Conservation (phyloP, 2,113 vertebrate species). For the Coracopsis vasa region DNA sequence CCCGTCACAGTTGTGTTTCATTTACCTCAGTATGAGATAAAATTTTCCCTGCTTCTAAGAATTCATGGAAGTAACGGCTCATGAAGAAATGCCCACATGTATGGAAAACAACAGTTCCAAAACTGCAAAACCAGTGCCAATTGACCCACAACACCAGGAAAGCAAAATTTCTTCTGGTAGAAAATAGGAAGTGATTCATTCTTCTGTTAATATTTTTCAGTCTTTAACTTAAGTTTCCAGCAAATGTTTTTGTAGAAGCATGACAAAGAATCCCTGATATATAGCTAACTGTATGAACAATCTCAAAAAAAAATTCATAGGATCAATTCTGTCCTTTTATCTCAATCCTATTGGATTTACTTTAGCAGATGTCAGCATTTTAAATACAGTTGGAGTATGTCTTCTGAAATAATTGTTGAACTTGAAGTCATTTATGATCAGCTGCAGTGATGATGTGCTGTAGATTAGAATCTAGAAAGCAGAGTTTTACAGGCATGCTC, state of each 20-base stretch:
- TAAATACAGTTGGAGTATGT: neutral
- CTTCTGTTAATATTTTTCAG: neutral
- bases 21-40: neutral
- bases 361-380: neutral
- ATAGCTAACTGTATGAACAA: neutral
- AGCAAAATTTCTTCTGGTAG: neutral
- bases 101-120: neutral
- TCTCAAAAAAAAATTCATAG: neutral
- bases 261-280: neutral
- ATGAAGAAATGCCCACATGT: neutral
- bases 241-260: neutral
- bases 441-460: neutral
- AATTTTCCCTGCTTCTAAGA: neutral
- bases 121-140: neutral
- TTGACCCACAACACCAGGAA: neutral
- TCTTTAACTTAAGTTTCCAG: neutral
- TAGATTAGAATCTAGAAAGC: neutral
- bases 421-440: neutral
- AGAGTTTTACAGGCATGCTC: neutral
- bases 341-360: neutral
- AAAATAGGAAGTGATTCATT: neutral
- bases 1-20: neutral
- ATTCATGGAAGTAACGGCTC: neutral
- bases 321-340: neutral
- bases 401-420: constrained; percentile 3